These are phyloP conservation scores for Zoanthus sociatus DNA, from an alignment of 92 coral and sea anemone species.

Conservation along the genomic window DNA sequence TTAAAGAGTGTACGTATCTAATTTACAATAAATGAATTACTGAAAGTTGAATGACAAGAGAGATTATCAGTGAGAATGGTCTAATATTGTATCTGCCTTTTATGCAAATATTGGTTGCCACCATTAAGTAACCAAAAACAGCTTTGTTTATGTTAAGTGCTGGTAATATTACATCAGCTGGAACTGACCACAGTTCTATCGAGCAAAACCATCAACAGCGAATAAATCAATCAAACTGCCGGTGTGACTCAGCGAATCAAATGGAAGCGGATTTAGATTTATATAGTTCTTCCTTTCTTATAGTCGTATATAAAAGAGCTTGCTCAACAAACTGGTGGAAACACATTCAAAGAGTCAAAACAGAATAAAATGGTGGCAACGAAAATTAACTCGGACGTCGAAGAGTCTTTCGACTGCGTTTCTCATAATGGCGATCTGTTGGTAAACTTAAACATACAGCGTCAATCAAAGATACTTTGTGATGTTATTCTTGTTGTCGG, in stretches of 20 bases:
- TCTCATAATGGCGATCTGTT: constrained; percentile 34
- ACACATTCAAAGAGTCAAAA: neutral
- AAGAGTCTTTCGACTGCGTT: constrained; percentile 17
- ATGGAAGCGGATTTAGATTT: neutral
- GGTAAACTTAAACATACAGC: constrained; percentile 70
- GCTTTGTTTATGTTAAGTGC: constrained; percentile 6
- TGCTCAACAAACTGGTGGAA: neutral
- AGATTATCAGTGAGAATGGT: neutral
- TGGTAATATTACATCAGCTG: neutral
- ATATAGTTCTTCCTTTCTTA: neutral
- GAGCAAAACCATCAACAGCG: neutral
- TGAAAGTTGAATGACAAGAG: neutral
- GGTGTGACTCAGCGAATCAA: neutral
- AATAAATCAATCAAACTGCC: neutral
- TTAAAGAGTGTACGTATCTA: neutral
- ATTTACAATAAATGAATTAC: neutral
- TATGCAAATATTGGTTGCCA: neutral
- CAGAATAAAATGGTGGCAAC: constrained; percentile 21
- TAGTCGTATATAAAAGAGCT: neutral
- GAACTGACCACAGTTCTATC: neutral
- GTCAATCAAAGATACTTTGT: constrained; percentile 77
- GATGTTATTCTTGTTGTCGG: constrained; percentile 80
- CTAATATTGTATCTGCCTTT: neutral
- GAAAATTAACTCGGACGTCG: neutral
- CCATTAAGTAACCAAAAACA: neutral